Evolutionary conservation across 2,113 vertebrate species (phyloP).

Genomic region (Chloebia gouldiae): DNA sequence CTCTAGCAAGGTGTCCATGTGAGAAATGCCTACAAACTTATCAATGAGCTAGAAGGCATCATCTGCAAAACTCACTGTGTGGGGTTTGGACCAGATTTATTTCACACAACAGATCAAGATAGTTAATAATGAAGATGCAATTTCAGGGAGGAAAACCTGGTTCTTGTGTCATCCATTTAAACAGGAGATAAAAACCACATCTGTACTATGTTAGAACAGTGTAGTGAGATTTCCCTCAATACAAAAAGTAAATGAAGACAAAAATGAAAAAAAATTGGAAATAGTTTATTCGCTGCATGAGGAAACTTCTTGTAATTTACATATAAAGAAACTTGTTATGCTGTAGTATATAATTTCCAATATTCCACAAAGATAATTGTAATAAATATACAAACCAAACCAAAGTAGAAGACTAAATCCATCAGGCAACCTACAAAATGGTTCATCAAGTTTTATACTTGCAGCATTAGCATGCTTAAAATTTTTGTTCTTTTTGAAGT

Average conservation of each 20-base stretch:
- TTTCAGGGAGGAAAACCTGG: not conserved
- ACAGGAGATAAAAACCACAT: not conserved
- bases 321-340: slow-evolving; percentile 73
- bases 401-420: slow-evolving; percentile 70
- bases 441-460: slow-evolving; percentile 74
- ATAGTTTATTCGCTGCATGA: slow-evolving; percentile 76
- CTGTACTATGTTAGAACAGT: accelerated
- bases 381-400: slow-evolving; percentile 79
- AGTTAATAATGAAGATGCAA: not conserved
- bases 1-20: not conserved
- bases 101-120: not conserved
- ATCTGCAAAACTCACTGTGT: not conserved
- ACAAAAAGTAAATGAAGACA: not conserved
- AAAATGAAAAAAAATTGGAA: slow-evolving; percentile 38
- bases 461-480: slow-evolving; percentile 64
- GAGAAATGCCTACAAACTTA: not conserved
- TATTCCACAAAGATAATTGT: slow-evolving; percentile 76
- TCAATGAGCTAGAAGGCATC: not conserved
- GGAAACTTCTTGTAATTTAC: slow-evolving; percentile 75
- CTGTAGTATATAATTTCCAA: slow-evolving; percentile 75
- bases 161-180: not conserved
- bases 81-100: not conserved
- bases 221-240: not conserved
- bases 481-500: slow-evolving; percentile 49
- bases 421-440: slow-evolving; percentile 72